Evolutionary conservation across 2,113 vertebrate genomes (phyloP), one percentile per base, ranked within the genome.

Genomic region (Solenodon paradoxus): DNA sequence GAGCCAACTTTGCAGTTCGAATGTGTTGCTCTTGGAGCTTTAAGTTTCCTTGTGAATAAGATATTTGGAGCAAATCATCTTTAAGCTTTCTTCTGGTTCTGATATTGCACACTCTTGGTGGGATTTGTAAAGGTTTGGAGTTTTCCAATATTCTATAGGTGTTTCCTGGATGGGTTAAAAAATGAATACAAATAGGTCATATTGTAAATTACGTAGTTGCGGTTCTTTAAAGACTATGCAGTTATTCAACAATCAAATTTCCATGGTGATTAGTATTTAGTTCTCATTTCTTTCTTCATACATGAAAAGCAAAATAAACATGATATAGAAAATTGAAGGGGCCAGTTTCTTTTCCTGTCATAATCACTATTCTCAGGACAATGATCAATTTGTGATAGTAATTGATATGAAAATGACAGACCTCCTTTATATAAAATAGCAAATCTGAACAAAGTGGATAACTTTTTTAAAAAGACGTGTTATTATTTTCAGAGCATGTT

Each of bases 251-350:
- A 94, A 87, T 93, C 55, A 93, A 7, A 96, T 98, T 98, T 98
- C 96, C 92, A 94, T 98, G 83, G 97, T 96, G 89, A 98, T 98
- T 90, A 75, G 49, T 86, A 96, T 94, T 95, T 87, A 49, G 83
- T 92, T 95, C 24, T 77, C 47, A 91, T 77, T 82, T 91, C 35
- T 91, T 81, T 32, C 32, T 77, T 72, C 51, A 82, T 32, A 83
- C 19, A 15, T 80, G 78, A 75, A 71, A 82, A 92, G 38, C 64
- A 69, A 89, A 95, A 57, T 68, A 89, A 64, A 74, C 74, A 94
- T 97, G 88, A 20, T 85, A 30, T 82, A 64, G 86, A 93, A 96
- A 94, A 96, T 95, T 80, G 88, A 92, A 95, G 61, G 61, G 96
- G 78, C 69, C 82, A 80, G 0, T 96, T 97, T 92, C 45, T 53